phyloP scores from a whole-genome alignment of 2,797 vertebrate genomes.

The Lepilemur septentrionalis region DNA sequence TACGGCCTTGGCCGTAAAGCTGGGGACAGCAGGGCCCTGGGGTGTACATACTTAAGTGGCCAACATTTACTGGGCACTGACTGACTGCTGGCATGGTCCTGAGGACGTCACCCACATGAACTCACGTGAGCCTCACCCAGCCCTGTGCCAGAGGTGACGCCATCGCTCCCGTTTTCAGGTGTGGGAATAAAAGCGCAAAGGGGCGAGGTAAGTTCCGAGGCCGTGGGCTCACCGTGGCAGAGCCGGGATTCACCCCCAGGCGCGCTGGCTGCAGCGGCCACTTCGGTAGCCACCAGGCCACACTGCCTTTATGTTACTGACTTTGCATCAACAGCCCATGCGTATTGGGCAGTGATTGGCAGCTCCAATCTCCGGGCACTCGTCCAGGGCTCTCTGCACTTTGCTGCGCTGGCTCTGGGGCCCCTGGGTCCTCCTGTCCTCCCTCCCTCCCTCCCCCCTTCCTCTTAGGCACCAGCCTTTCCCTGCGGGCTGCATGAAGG shows the following conservation, averaged over 20 bases:
- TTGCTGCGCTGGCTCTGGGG: not conserved
- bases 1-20: not conserved
- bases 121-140: not conserved
- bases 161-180: not conserved
- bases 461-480: not conserved
- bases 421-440: not conserved
- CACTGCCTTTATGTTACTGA: no score
- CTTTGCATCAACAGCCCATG: fast-evolving
- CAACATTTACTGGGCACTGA: not conserved
- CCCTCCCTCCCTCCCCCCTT: fast-evolving
- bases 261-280: not conserved
- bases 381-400: fast-evolving
- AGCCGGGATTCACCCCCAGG: not conserved
- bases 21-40: fast-evolving
- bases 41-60: fast-evolving
- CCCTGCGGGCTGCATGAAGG: not conserved
- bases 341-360: not conserved
- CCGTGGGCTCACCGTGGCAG: not conserved
- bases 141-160: not conserved
- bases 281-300: not conserved
- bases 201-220: not conserved
- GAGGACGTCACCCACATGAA: not conserved
- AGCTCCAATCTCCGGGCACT: not conserved
- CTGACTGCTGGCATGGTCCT: not conserved
- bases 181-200: not conserved